These are phyloP conservation scores for Neuroscelio doddi DNA, from an alignment of 2,888 invertebrate species.

Conservation along the genomic window DNA sequence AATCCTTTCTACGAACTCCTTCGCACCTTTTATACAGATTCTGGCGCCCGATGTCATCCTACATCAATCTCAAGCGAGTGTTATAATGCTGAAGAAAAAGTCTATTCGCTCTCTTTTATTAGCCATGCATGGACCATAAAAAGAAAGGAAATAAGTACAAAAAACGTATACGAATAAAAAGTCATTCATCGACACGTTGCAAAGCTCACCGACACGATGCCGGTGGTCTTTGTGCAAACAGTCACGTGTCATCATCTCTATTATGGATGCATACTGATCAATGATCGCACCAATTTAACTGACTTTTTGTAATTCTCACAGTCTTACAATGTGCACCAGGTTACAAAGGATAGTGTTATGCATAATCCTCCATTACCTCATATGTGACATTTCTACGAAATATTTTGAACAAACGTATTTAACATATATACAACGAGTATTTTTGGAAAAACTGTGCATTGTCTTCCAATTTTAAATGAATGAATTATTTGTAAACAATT, in stretches of 20 bases:
- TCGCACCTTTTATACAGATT: conserved; percentile 44
- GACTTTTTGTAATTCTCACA: conserved; percentile 25
- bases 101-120: conserved; percentile 34
- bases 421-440: no score
- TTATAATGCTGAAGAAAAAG: conserved; percentile 39
- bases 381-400: neutral
- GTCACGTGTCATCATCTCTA: conserved; percentile 41
- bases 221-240: conserved; percentile 45
- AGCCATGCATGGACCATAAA: neutral
- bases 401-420: neutral
- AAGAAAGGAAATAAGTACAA: conserved; percentile 21
- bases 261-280: conserved; percentile 31
- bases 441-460: no score
- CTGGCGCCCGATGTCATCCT: conserved; percentile 46
- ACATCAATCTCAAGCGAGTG: conserved; percentile 39
- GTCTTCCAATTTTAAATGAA: no score
- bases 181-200: conserved; percentile 41
- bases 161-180: conserved; percentile 33
- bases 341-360: neutral
- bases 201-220: conserved; percentile 31
- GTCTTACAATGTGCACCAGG: conserved; percentile 17
- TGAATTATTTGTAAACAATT: no score
- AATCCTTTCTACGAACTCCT: conserved; percentile 46
- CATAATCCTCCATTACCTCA: conserved; percentile 8
- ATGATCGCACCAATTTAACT: conserved; percentile 32